Evolutionary conservation across 2,888 invertebrate genomes (phyloP).

Genomic region (Macrosiphum euphorbiae): DNA sequence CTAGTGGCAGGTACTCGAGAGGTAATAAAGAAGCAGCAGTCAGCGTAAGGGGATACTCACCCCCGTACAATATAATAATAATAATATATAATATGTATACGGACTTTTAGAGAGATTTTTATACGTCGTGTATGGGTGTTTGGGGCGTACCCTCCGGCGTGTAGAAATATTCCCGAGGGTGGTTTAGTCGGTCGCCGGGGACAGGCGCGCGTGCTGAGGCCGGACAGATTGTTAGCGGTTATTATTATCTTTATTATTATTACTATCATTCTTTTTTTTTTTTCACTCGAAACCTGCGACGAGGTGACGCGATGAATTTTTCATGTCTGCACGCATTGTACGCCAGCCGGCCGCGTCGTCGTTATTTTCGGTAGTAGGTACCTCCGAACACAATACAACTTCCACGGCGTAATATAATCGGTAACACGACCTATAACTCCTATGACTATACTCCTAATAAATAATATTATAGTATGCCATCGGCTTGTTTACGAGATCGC

Average conservation of each 20-base stretch:
- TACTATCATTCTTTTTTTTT: not conserved
- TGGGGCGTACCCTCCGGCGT: not conserved
- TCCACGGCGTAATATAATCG: not conserved
- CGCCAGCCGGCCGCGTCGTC: not conserved
- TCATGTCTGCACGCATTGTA: constrained; percentile 22
- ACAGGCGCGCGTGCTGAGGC: not conserved
- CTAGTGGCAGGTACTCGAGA: constrained; percentile 24
- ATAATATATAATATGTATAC: not conserved
- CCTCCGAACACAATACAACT: not conserved
- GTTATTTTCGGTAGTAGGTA: not conserved
- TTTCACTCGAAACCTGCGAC: not conserved
- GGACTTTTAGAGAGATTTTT: not conserved
- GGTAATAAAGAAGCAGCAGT: constrained; percentile 42
- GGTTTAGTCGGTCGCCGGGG: constrained; percentile 42
- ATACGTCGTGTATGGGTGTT: not conserved
- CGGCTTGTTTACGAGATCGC: not conserved
- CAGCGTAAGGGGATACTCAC: constrained; percentile 5
- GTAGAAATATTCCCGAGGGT: constrained; percentile 48
- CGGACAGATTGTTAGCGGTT: constrained; percentile 57
- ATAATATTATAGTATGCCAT: not conserved
- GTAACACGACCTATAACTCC: not conserved
- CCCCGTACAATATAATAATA: not conserved
- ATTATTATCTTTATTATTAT: constrained; percentile 22
- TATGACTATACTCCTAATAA: not conserved
- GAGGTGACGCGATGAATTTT: constrained; percentile 36